Evolutionary conservation across 2,797 vertebrate species (phyloP).

Genomic region (Anableps anableps): DNA sequence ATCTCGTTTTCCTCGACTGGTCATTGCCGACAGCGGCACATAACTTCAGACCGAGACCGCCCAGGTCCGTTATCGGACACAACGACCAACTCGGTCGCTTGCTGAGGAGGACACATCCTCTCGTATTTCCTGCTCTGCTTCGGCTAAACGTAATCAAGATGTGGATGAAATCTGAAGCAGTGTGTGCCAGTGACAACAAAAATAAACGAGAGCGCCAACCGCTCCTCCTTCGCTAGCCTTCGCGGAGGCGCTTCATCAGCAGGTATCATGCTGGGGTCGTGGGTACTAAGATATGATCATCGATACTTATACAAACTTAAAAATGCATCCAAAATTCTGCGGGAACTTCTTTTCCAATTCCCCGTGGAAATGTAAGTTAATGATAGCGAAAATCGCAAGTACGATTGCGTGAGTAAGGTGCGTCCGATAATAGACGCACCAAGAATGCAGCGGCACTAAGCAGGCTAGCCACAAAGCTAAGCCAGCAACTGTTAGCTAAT

Average conservation of each 20-base stretch:
- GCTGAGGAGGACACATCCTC: background rate
- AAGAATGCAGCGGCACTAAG: constrained; percentile 27
- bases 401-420: background rate
- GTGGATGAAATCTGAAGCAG: constrained; percentile 14
- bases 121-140: constrained; percentile 11
- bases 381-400: rapidly evolving
- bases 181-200: constrained; percentile 33
- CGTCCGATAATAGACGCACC: constrained; percentile 68
- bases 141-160: constrained; percentile 19
- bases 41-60: constrained; percentile 42
- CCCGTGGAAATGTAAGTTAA: rapidly evolving
- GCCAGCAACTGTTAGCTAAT: constrained; percentile 66
- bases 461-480: constrained; percentile 64
- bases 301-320: background rate
- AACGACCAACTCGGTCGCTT: constrained; percentile 17
- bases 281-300: background rate
- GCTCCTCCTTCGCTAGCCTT: constrained; percentile 40
- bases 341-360: rapidly evolving
- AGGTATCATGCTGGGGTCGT: constrained; percentile 18
- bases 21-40: constrained; percentile 35
- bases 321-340: rapidly evolving
- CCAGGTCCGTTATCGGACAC: constrained; percentile 60
- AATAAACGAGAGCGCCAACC: constrained; percentile 39
- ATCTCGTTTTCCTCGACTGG: constrained; percentile 9
- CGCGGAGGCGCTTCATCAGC: constrained; percentile 42